Percentiles rank a stretch among this genome's conserved stretches.
Evolutionary conservation across 2,888 invertebrate genomes (phyloP).

Genomic region (Lycocerus yunnanus): DNA sequence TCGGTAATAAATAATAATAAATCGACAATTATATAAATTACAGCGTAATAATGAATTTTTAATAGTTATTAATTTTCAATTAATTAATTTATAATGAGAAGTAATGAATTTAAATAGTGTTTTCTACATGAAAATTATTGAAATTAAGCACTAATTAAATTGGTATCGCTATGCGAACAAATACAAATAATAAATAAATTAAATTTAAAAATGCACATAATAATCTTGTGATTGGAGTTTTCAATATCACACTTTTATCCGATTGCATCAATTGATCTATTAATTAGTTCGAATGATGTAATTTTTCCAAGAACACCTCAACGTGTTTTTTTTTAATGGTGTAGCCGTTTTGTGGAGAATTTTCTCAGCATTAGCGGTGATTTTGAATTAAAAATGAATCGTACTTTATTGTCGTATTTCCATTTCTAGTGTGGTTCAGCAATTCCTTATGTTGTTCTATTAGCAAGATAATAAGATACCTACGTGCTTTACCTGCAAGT

Average conservation of each 20-base stretch:
- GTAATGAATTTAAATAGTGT: background rate
- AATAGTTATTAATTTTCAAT: background rate
- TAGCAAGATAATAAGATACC: slow-evolving; percentile 16
- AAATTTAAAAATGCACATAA: background rate
- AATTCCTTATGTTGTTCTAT: slow-evolving; percentile 13
- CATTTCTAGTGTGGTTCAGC: slow-evolving; percentile 11
- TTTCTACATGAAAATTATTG: background rate
- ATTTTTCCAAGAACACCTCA: background rate
- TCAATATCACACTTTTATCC: background rate
- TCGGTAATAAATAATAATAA: background rate
- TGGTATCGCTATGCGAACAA: background rate
- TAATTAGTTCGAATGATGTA: background rate
- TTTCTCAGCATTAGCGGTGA: slow-evolving; percentile 10
- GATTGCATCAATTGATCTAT: background rate
- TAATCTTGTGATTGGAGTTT: background rate
- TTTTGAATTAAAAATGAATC: slow-evolving; percentile 6
- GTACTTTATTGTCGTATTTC: slow-evolving; percentile 14
- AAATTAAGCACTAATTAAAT: background rate
- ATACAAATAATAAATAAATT: background rate
- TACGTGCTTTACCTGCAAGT: slow-evolving; percentile 11
- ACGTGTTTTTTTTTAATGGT: background rate
- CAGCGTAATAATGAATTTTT: background rate
- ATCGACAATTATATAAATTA: slow-evolving; percentile 2
- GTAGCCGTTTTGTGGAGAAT: background rate
- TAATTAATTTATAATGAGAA: background rate